These are phyloP conservation scores for Malacoraja senta DNA, from an alignment of 2,797 vertebrate genomes.

Conservation along the genomic window DNA sequence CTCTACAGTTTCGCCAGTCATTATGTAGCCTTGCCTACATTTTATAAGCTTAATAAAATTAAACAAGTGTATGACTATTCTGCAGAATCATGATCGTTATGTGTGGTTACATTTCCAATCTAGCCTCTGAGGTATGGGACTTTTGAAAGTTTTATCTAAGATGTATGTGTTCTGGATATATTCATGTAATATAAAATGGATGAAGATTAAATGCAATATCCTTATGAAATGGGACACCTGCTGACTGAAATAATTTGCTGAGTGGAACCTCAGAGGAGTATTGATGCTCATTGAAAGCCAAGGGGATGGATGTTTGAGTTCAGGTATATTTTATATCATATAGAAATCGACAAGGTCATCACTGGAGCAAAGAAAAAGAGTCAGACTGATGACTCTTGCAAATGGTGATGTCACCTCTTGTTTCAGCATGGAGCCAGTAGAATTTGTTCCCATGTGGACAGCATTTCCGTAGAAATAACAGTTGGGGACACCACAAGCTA, in stretches of 20 bases:
- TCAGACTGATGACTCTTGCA: constrained; percentile 23
- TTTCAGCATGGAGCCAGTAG: neutral
- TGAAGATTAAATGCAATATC: neutral
- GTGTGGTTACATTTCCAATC: neutral
- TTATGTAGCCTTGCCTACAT: constrained; percentile 31
- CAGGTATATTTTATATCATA: neutral
- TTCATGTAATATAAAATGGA: neutral
- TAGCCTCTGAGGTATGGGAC: neutral
- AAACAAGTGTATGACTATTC: neutral
- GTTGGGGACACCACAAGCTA: neutral
- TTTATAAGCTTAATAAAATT: constrained; percentile 32
- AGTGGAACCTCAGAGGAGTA: neutral
- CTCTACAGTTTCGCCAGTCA: constrained; percentile 29
- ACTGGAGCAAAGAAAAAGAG: neutral
- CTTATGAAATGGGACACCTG: neutral
- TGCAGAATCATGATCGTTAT: neutral
- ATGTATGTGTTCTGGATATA: neutral
- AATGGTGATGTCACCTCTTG: constrained; percentile 3
- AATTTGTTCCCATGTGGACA: neutral
- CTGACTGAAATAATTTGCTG: neutral
- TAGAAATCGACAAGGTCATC: neutral
- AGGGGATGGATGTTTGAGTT: no score
- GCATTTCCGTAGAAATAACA: neutral
- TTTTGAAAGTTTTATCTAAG: neutral
- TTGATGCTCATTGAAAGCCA: neutral